These are phyloP conservation scores for Hydractinia echinata DNA, from an alignment of 30 jellyfish, hydroid and myxozoan species.

Conservation along the genomic window DNA sequence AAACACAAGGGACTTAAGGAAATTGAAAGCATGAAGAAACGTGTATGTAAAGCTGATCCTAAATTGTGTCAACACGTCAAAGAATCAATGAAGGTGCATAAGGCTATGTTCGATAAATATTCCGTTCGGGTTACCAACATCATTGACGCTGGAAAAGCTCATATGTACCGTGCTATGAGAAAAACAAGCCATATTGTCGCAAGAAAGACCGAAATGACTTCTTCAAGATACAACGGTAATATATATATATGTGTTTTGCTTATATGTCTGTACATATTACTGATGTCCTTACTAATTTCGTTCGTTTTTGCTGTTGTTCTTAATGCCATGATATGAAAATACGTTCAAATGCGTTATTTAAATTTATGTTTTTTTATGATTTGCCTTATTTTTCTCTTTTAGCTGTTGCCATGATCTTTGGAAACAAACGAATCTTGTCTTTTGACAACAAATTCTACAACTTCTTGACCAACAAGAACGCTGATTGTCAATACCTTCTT, in stretches of 20 bases:
- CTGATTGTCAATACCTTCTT: slow-evolving; percentile 74
- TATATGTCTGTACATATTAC: no score
- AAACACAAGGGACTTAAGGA: not conserved
- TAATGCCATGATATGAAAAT: not conserved
- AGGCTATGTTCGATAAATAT: not conserved
- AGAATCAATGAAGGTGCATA: slow-evolving; percentile 12
- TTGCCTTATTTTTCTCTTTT: not conserved
- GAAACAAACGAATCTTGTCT: slow-evolving; percentile 76
- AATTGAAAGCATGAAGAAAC: not conserved
- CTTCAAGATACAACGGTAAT: no score
- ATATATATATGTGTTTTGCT: no score
- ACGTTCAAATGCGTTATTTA: not conserved
- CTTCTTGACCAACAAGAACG: slow-evolving; percentile 54
- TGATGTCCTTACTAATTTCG: no score
- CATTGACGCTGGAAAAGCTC: slow-evolving; percentile 10
- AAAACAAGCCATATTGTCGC: no score
- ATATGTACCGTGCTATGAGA: not conserved
- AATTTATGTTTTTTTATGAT: not conserved
- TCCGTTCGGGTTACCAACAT: not conserved
- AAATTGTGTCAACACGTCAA: slow-evolving; percentile 17
- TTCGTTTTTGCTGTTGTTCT: no score
- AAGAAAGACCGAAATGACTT: no score
- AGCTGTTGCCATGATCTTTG: slow-evolving; percentile 86
- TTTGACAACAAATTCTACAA: slow-evolving; percentile 82
- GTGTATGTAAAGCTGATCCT: not conserved